These are phyloP conservation scores for Lasioglossum marginatum DNA, from an alignment of 2,888 invertebrate species.

Conservation along the genomic window DNA sequence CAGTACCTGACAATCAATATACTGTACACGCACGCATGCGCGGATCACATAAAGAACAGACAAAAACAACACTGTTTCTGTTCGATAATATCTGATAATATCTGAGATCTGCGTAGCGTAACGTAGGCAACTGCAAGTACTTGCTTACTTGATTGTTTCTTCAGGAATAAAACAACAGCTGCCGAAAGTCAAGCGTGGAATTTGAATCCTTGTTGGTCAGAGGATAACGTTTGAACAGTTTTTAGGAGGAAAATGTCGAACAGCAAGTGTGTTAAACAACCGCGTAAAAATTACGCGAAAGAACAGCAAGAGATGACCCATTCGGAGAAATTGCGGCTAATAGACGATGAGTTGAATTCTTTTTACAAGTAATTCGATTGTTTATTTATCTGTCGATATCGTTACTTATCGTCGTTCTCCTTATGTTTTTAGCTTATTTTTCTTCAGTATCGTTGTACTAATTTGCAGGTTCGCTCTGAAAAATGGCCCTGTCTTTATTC, in stretches of 20 bases:
- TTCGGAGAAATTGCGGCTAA: conserved; percentile 81
- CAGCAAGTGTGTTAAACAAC: conserved; percentile 80
- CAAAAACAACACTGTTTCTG: conserved; percentile 16
- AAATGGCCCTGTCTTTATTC: not conserved
- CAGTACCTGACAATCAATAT: conserved; percentile 68
- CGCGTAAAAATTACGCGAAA: conserved; percentile 78
- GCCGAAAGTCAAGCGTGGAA: not conserved
- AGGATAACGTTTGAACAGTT: not conserved
- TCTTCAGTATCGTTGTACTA: not conserved
- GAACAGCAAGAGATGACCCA: conserved; percentile 83
- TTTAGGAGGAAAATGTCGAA: conserved; percentile 73
- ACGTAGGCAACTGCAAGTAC: not conserved
- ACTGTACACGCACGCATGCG: conserved; percentile 54
- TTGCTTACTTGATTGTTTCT: conserved; percentile 15
- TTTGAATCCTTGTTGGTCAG: not conserved
- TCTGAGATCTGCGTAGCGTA: not conserved
- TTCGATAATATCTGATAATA: conserved; percentile 65
- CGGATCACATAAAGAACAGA: not conserved
- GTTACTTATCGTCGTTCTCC: not conserved
- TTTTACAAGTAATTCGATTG: conserved; percentile 81
- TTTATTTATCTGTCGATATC: conserved; percentile 4
- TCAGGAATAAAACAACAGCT: not conserved
- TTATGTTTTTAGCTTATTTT: not conserved
- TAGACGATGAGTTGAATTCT: conserved; percentile 82
- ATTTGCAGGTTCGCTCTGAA: not conserved